These are phyloP conservation scores for Ornithoptera alexandrae DNA, from an alignment of 2,888 invertebrate genomes.

Conservation along the genomic window DNA sequence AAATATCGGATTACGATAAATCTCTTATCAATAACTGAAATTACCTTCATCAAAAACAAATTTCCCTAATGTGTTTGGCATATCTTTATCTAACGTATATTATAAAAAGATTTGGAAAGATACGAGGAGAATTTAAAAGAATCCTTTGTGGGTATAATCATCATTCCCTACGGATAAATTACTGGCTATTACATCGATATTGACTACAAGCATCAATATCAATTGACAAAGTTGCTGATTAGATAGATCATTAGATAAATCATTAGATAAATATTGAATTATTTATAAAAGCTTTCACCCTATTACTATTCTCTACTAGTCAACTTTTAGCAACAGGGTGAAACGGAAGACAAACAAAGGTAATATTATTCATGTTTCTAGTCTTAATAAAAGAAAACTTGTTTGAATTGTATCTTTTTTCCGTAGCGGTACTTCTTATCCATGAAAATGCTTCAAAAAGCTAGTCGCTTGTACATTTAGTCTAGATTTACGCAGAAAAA, in stretches of 20 bases:
- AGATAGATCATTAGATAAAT: no score
- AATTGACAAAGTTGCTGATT: no score
- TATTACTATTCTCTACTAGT: no score
- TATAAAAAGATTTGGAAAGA: background rate
- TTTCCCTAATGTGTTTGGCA: background rate
- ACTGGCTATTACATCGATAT: no score
- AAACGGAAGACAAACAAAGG: background rate
- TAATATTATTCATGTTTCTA: background rate
- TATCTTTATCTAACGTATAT: background rate
- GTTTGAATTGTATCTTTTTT: no score
- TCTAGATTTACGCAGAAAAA: background rate
- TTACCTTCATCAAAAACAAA: conserved; percentile 1
- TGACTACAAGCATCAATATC: no score
- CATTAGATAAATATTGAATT: no score
- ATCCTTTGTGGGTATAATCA: no score
- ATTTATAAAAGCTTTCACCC: no score
- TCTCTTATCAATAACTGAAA: background rate
- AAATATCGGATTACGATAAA: background rate
- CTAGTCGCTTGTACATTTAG: background rate
- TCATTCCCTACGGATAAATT: no score
- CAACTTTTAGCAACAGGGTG: no score
- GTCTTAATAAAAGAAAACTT: no score
- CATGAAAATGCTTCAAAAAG: background rate
- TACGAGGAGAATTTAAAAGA: background rate
- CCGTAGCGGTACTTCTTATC: background rate